A percentile compares a stretch with the other conserved stretches of the same genome.
Evolutionary conservation across 2,797 vertebrate species (phyloP).

Genomic region (Coreius guichenoti): DNA sequence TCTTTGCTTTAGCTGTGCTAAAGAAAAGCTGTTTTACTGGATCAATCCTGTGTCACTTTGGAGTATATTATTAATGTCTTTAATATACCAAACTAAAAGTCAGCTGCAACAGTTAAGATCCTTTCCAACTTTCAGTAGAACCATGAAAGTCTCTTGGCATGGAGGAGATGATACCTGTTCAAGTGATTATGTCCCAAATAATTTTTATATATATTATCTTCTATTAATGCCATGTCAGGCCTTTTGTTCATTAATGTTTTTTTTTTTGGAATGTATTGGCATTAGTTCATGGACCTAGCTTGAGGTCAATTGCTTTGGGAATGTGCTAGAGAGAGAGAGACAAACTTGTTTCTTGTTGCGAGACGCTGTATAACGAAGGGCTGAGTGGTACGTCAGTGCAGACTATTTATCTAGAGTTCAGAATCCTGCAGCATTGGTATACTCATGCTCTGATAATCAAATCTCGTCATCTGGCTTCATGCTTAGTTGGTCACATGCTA

Average conservation of each 20-base stretch:
- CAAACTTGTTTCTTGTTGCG: conserved; percentile 19
- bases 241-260: not conserved
- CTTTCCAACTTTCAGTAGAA: not conserved
- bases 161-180: not conserved
- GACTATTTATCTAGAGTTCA: conserved; percentile 54
- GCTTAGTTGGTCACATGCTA: conserved; percentile 60
- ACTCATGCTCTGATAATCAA: conserved; percentile 69
- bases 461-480: conserved; percentile 63
- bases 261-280: not conserved
- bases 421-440: conserved; percentile 53
- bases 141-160: not conserved
- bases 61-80: not conserved
- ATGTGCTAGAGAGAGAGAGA: conserved; percentile 12
- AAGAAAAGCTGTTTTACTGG: not conserved
- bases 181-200: not conserved
- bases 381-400: not conserved
- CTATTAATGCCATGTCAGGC: not conserved
- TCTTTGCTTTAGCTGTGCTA: conserved; percentile 36
- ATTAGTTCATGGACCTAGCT: conserved; percentile 4
- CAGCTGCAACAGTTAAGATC: not conserved
- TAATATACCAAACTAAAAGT: not conserved
- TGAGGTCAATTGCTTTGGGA: conserved; percentile 16
- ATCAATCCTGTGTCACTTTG: not conserved
- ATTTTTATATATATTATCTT: not conserved
- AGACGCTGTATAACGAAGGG: not conserved